phyloP scores from a whole-genome alignment of 2,113 vertebrate genomes.

The Megaceryle torquata region DNA sequence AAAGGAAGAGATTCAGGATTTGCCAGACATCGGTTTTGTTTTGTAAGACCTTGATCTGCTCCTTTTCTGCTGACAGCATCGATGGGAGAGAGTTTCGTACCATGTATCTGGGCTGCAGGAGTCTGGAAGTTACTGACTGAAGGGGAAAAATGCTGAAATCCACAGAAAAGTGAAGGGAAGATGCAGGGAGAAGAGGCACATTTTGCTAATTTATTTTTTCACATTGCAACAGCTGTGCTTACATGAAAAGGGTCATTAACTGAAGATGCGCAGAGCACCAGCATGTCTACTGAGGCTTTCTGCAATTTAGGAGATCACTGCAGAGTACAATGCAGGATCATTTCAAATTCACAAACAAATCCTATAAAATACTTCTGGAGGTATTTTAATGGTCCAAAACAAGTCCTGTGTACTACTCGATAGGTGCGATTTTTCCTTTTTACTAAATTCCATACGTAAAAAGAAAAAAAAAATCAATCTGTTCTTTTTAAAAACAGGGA shows the following conservation, averaged over 20 bases:
- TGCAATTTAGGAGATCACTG: constrained; percentile 27
- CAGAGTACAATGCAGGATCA: constrained; percentile 8
- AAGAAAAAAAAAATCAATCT: constrained; percentile 11
- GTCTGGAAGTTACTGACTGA: not conserved
- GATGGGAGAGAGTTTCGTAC: not conserved
- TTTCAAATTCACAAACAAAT: constrained; percentile 46
- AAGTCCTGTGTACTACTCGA: not conserved
- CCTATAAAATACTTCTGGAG: constrained; percentile 38
- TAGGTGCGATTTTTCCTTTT: constrained; percentile 27
- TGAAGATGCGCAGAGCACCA: constrained; percentile 17
- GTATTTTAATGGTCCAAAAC: constrained; percentile 44
- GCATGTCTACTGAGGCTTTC: not conserved
- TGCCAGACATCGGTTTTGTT: not conserved
- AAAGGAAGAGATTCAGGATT: not conserved
- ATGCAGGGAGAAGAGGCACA: not conserved
- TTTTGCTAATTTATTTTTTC: constrained; percentile 50
- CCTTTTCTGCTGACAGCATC: not conserved
- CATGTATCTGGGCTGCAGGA: not conserved
- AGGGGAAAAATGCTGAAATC: constrained; percentile 1
- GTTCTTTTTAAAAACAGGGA: constrained; percentile 55
- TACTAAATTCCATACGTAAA: constrained; percentile 46
- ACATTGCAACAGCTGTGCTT: constrained; percentile 58
- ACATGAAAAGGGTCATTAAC: constrained; percentile 63
- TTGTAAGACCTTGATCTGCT: not conserved
- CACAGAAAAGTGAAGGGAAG: constrained; percentile 20